A percentile compares a stretch with the other conserved stretches of the same genome.
phyloP scores from a whole-genome alignment of 2,113 vertebrate species.

The Tricholaema leucomelas region DNA sequence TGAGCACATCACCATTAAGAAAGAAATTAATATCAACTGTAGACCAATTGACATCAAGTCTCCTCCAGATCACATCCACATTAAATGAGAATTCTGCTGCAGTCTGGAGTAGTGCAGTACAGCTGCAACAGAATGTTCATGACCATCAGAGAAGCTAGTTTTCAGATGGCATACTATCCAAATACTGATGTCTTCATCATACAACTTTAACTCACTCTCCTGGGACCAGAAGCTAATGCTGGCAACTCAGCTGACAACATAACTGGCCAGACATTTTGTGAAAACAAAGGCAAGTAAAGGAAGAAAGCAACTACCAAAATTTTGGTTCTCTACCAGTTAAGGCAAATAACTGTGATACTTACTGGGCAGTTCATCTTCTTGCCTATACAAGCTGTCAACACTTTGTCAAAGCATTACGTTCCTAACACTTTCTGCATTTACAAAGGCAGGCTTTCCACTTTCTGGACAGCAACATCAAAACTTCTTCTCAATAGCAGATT shows the following conservation, averaged over 20 bases:
- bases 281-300: not conserved
- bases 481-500: not conserved
- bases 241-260: not conserved
- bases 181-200: not conserved
- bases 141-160: not conserved
- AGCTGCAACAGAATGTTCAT: not conserved
- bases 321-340: not conserved
- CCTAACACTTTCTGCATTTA: not conserved
- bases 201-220: rapidly evolving
- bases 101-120: not conserved
- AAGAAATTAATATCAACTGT: not conserved
- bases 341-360: not conserved
- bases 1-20: not conserved
- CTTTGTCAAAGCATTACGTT: too few relatives aligned
- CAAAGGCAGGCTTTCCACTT: not conserved
- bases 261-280: not conserved
- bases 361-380: not conserved
- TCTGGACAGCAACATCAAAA: not conserved
- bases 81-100: not conserved
- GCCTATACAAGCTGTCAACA: not conserved
- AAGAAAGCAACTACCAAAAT: not conserved
- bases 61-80: not conserved
- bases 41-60: not conserved
- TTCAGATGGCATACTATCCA: not conserved
- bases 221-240: not conserved